Evolutionary conservation across 2,888 invertebrate genomes (phyloP), one percentile per base, ranked within the genome.

Genomic region (Hecatera dysodea): DNA sequence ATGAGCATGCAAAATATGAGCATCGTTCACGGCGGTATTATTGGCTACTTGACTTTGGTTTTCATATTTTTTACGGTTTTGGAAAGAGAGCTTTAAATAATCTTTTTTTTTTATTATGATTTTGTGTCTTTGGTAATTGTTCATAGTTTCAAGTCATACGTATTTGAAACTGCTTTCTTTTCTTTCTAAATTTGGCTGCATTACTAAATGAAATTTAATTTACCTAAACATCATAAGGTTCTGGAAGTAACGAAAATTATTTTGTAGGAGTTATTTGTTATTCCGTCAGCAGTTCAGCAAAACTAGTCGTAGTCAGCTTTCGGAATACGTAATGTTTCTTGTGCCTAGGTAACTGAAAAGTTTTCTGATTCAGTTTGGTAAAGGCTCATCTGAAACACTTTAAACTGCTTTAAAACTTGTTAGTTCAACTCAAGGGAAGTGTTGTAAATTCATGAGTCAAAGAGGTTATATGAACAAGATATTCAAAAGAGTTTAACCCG

Each of bases 1-100:
- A 57, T 67, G 60, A 72, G 33, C 33, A 9, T 33, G 24, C 60
- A 52, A 62, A 53, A 50, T 57, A 29, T 19, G 27, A n/a, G 4
- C 53, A 53, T 77, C 46, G 3, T 56, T 66, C 55, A 81, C 42
- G 8, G 7, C 29, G 12, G 9, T 48, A 27, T 46, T n/a, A 33
- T 3, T 48, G n/a, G 12, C 11, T n/a, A 6, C 19, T 42, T 19
- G 7, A 15, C 17, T 9, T 15, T 19, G 22, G 22, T 24, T 39
- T 15, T 39, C 5, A 39, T 15, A 5, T 5, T 39, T 44, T 29
- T 15, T 17, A 36, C 2, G 29, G 19, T 19, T n/a, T n/a, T 44
- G 0, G 6, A 44, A 44, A 19, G 17, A 19, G 17, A 44, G 6
- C 7, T 44, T 44, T 42, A 42, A 39, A 11, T 39, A 39, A 39